phyloP scores from a whole-genome alignment of 92 coral and sea anemone genomes.

The Paramuricea clavata region DNA sequence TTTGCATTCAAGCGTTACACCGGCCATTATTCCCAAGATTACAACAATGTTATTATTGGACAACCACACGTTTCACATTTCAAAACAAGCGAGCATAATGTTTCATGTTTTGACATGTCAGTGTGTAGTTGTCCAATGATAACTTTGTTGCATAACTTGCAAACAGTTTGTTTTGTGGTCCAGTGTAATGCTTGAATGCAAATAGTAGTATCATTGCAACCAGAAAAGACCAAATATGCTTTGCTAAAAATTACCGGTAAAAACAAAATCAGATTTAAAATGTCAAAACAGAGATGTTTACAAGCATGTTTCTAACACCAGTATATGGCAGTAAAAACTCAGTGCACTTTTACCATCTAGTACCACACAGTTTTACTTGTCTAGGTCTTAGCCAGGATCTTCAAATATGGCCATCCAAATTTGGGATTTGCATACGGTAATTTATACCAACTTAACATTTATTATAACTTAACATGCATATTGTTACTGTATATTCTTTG shows the following conservation, averaged over 20 bases:
- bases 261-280: background rate
- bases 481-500: too few relatives aligned
- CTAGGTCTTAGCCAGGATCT: too few relatives aligned
- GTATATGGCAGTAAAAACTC: too few relatives aligned
- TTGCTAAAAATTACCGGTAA: background rate
- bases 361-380: too few relatives aligned
- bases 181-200: background rate
- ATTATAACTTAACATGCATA: too few relatives aligned
- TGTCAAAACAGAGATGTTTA: too few relatives aligned
- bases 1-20: constrained; percentile 6
- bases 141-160: background rate
- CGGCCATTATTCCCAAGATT: background rate
- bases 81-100: background rate
- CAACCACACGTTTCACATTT: background rate
- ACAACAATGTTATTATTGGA: background rate
- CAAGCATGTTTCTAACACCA: background rate
- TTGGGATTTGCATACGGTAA: too few relatives aligned
- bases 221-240: background rate
- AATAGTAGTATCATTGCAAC: background rate
- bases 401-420: too few relatives aligned
- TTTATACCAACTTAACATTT: too few relatives aligned
- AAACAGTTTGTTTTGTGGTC: background rate
- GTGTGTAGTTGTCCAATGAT: background rate
- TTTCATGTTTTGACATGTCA: background rate
- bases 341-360: too few relatives aligned